phyloP scores from a whole-genome alignment of 2,888 invertebrate genomes.

The Drosophila tanythrix region DNA sequence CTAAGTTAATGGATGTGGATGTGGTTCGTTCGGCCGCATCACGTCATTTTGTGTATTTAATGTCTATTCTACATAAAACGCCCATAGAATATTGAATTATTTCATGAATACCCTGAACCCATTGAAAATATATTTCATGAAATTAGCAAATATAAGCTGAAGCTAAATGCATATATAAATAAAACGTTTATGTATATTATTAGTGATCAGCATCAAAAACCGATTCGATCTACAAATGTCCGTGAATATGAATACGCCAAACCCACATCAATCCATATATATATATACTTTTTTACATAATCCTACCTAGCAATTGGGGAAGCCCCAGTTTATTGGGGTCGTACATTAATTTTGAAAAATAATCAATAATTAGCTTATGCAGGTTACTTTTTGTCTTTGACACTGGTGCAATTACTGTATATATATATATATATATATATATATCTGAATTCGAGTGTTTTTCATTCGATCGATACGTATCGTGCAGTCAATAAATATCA shows the following conservation, averaged over 20 bases:
- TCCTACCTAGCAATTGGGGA: too few species aligned
- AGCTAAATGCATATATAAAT: background rate
- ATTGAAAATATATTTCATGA: background rate
- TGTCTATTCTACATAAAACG: conserved; percentile 16
- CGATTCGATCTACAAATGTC: background rate
- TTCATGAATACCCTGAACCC: background rate
- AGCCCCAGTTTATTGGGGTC: too few species aligned
- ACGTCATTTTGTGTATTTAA: conserved; percentile 24
- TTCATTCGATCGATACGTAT: background rate
- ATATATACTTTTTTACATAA: too few species aligned
- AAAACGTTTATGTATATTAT: background rate
- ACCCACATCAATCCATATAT: background rate
- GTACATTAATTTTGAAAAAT: too few species aligned
- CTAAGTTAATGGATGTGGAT: conserved; percentile 15
- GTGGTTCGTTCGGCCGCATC: conserved; percentile 1
- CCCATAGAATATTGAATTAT: conserved; percentile 21
- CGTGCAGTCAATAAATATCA: background rate
- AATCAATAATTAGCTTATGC: too few species aligned
- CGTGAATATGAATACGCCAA: background rate
- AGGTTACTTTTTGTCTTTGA: too few species aligned
- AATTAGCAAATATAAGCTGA: background rate
- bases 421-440: background rate
- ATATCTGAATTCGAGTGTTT: background rate
- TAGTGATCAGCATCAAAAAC: background rate
- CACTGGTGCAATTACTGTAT: background rate